Conservation (phyloP, 2,888 invertebrate genomes). For the Exocentrus adspersus region DNA sequence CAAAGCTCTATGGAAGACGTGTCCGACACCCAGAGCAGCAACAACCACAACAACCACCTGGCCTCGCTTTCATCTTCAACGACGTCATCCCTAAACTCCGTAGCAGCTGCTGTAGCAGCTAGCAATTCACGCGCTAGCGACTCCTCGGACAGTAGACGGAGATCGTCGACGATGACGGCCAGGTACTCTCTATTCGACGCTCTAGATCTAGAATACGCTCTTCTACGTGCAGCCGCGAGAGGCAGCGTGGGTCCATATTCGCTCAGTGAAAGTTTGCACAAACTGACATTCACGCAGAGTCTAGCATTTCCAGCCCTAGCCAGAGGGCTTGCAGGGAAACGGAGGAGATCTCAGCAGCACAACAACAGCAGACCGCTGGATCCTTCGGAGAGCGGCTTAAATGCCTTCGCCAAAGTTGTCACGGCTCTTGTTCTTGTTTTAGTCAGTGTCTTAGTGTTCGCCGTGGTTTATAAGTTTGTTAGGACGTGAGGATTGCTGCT, state of each 20-base stretch:
- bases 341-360: conserved; percentile 67
- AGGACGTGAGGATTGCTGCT: conserved; percentile 81
- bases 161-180: conserved; percentile 71
- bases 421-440: conserved; percentile 75
- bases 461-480: conserved; percentile 78
- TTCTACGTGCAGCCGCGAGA: conserved; percentile 74
- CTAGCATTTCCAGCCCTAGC: conserved; percentile 78
- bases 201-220: conserved; percentile 75
- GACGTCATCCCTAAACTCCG: conserved; percentile 69
- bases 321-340: conserved; percentile 73
- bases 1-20: conserved; percentile 63
- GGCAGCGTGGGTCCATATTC: conserved; percentile 79
- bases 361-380: conserved; percentile 67
- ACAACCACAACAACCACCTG: conserved; percentile 53
- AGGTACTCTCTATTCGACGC: conserved; percentile 77
- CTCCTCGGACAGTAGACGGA: conserved; percentile 63
- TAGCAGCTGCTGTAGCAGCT: conserved; percentile 59
- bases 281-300: conserved; percentile 78
- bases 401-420: conserved; percentile 77
- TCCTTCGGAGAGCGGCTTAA: conserved; percentile 73
- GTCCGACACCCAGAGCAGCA: conserved; percentile 62
- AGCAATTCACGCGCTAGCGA: conserved; percentile 54
- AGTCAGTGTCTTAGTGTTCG: conserved; percentile 77
- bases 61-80: conserved; percentile 67
- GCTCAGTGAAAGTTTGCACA: conserved; percentile 76